Conservation (phyloP, 1,140 invertebrate species). For the Kradibia gibbosae region DNA sequence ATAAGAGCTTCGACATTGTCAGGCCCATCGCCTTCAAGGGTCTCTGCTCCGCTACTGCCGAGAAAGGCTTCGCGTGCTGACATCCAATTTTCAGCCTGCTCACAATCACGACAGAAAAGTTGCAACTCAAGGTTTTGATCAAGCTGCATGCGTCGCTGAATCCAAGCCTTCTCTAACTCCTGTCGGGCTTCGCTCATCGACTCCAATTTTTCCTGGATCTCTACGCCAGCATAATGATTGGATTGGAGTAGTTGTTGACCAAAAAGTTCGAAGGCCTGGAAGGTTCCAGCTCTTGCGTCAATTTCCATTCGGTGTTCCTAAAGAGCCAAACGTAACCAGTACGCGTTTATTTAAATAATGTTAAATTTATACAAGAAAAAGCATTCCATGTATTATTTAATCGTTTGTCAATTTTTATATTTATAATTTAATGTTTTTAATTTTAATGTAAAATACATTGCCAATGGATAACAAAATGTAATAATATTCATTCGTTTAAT, state of each 20-base stretch:
- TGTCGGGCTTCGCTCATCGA: constrained; percentile 92
- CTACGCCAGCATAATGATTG: constrained; percentile 95
- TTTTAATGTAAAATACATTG: no score
- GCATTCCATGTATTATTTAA: no score
- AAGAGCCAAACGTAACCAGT: constrained; percentile 33
- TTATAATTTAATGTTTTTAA: no score
- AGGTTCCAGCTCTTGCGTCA: constrained; percentile 96
- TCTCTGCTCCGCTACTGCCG: constrained; percentile 81
- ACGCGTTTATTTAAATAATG: constrained; percentile 83
- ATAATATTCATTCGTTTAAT: no score
- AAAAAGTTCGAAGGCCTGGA: constrained; percentile 98
- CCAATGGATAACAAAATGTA: no score
- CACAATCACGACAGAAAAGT: constrained; percentile 96
- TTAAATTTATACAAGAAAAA: no score
- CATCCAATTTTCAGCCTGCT: constrained; percentile 99
- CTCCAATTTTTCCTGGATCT: constrained; percentile 96
- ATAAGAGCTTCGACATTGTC: constrained; percentile 98
- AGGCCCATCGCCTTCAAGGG: constrained; percentile 89
- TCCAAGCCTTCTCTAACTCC: constrained; percentile 96
- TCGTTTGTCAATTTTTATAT: no score
- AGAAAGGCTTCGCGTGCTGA: constrained; percentile 97
- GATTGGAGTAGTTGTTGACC: constrained; percentile 96
- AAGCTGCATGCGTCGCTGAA: constrained; percentile 91
- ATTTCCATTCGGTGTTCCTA: constrained; percentile 99
- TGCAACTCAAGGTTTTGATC: constrained; percentile 99